Percentiles rank a stretch among this genome's conserved stretches.
These are phyloP conservation scores for Crocodylus rhombifer DNA, from an alignment of 2,797 vertebrate genomes.

Conservation along the genomic window DNA sequence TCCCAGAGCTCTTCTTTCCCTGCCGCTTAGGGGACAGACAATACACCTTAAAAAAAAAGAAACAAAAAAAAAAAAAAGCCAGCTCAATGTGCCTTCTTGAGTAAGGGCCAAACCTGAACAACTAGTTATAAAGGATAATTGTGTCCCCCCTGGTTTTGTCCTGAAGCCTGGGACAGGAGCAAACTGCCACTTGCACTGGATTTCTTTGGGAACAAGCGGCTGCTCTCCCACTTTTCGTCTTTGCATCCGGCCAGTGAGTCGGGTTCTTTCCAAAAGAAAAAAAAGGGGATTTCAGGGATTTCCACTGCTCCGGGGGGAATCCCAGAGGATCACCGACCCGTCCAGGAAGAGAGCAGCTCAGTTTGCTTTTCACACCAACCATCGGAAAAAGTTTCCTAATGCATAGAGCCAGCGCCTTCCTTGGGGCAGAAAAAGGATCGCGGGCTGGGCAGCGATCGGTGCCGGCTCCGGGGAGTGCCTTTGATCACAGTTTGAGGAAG, in stretches of 20 bases:
- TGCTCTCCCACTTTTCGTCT: not conserved
- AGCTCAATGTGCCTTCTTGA: too few species aligned
- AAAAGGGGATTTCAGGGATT: not conserved
- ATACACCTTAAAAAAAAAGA: too few species aligned
- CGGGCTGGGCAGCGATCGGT: not conserved
- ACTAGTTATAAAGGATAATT: too few species aligned
- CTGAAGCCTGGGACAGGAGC: too few species aligned
- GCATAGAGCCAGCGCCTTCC: conserved; percentile 58
- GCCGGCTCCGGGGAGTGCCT: not conserved
- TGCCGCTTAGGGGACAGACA: too few species aligned
- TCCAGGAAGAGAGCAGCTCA: conserved; percentile 57
- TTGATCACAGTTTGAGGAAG: conserved; percentile 56
- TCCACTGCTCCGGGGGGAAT: conserved; percentile 7
- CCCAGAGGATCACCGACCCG: conserved; percentile 21
- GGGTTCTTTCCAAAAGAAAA: not conserved
- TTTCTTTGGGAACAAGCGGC: not conserved
- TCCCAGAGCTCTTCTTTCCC: too few species aligned
- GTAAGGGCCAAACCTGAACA: too few species aligned
- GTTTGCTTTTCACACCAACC: conserved; percentile 71
- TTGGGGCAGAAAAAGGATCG: conserved; percentile 51
- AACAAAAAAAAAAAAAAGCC: too few species aligned
- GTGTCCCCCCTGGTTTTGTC: too few species aligned
- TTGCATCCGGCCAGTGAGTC: not conserved
- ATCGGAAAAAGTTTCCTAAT: conserved; percentile 67
- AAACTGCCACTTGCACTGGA: too few species aligned